Percentiles rank a stretch among this genome's conserved stretches.
Evolutionary conservation across 2,113 vertebrate genomes (phyloP).

Genomic region (Steatornis caripensis): DNA sequence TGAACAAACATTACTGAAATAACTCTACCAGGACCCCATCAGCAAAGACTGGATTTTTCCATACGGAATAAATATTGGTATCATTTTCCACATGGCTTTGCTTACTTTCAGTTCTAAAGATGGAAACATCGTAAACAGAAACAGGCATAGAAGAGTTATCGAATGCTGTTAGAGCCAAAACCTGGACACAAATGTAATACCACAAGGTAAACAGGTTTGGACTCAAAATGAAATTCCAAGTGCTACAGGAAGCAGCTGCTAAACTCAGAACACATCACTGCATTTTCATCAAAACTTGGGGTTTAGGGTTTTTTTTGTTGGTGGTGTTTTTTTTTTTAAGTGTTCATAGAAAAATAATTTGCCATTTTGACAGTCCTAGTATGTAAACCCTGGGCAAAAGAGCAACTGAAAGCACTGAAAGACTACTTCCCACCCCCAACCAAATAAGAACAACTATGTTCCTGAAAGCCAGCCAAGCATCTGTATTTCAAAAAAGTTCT

Average conservation of each 20-base stretch:
- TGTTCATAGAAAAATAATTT: neutral
- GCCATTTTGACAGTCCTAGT: neutral
- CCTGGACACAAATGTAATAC: neutral
- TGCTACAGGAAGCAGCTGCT: neutral
- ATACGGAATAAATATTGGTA: neutral
- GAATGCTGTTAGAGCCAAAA: neutral
- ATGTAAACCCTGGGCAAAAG: neutral
- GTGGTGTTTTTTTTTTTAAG: neutral
- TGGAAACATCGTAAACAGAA: neutral
- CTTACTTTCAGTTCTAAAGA: slow-evolving; percentile 28
- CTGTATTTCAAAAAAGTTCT: neutral
- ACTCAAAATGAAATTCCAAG: neutral
- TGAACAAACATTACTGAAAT: neutral
- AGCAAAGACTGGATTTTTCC: neutral
- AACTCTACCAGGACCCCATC: neutral
- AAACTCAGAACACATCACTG: neutral
- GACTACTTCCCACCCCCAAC: neutral
- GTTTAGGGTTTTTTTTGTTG: neutral
- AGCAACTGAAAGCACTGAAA: neutral
- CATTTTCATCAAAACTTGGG: neutral
- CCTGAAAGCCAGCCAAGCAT: neutral
- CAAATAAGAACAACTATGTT: neutral
- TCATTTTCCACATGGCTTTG: slow-evolving; percentile 12
- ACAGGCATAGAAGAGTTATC: neutral
- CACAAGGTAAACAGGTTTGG: neutral